These are phyloP conservation scores for Zaprionus nigranus DNA, from an alignment of 1,140 invertebrate genomes.

Conservation along the genomic window DNA sequence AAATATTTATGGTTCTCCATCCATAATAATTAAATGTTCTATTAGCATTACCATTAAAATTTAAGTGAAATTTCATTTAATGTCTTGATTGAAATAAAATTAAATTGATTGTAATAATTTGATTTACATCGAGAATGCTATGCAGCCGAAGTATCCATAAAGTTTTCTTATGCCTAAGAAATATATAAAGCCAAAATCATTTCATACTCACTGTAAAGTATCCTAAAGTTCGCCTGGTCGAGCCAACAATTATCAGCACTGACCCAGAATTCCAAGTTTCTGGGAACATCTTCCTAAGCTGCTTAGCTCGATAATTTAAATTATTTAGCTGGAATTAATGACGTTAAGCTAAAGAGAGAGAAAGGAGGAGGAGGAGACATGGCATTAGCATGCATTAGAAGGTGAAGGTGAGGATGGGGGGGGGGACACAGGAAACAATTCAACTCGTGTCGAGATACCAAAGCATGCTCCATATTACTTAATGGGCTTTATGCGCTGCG, in stretches of 20 bases:
- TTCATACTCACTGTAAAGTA: too few species aligned
- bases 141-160: too few species aligned
- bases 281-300: neutral
- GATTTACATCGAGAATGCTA: neutral
- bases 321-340: conserved; percentile 60
- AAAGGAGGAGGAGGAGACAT: neutral
- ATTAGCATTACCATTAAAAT: neutral
- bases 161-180: too few species aligned
- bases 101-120: neutral
- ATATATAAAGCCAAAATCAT: neutral
- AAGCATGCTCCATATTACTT: conserved; percentile 72
- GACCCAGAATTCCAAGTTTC: neutral
- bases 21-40: neutral
- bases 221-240: neutral
- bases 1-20: neutral
- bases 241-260: neutral
- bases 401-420: neutral
- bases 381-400: conserved; percentile 70
- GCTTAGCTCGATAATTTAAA: conserved; percentile 51
- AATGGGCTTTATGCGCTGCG: conserved; percentile 49
- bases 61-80: neutral
- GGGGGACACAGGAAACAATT: conserved; percentile 1
- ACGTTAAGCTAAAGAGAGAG: conserved; percentile 4
- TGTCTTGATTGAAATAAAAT: neutral
- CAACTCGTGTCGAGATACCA: neutral